Percentiles rank a stretch among this genome's conserved stretches.
Conservation (phyloP, 1,140 invertebrate species). For the Euglossa dilemma region DNA sequence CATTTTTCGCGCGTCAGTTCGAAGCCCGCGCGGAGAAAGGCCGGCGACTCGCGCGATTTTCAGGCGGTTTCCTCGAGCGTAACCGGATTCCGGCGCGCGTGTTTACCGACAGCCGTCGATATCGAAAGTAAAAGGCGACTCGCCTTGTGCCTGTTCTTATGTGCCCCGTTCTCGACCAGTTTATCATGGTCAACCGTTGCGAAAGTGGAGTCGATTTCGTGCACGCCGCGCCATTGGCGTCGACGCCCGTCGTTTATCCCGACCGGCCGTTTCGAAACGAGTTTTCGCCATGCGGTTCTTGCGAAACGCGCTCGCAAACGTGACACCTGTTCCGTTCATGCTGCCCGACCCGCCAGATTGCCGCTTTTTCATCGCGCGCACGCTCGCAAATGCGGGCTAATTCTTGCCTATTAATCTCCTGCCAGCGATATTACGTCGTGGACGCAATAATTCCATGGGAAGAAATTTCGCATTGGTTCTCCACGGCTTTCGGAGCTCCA, state of each 20-base stretch:
- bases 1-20: background rate
- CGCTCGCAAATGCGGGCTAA: too few species aligned
- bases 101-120: conserved; percentile 53
- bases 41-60: background rate
- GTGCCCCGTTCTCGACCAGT: conserved; percentile 53
- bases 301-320: background rate
- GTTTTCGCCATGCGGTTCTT: background rate
- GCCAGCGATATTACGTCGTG: too few species aligned
- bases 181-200: conserved; percentile 70
- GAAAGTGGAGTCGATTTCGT: conserved; percentile 66
- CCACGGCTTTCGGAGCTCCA: too few species aligned
- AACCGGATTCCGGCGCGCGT: conserved; percentile 58
- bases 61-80: conserved; percentile 31
- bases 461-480: too few species aligned
- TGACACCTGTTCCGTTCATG: background rate
- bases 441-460: too few species aligned
- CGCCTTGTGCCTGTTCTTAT: conserved; percentile 77
- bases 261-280: conserved; percentile 18
- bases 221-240: background rate
- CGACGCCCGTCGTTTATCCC: background rate
- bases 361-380: too few species aligned
- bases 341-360: too few species aligned
- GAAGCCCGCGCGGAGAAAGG: conserved; percentile 32
- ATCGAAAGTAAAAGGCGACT: conserved; percentile 80
- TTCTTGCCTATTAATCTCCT: too few species aligned